These are phyloP conservation scores for Nematolebias whitei DNA, from an alignment of 2,113 vertebrate genomes.

Conservation along the genomic window DNA sequence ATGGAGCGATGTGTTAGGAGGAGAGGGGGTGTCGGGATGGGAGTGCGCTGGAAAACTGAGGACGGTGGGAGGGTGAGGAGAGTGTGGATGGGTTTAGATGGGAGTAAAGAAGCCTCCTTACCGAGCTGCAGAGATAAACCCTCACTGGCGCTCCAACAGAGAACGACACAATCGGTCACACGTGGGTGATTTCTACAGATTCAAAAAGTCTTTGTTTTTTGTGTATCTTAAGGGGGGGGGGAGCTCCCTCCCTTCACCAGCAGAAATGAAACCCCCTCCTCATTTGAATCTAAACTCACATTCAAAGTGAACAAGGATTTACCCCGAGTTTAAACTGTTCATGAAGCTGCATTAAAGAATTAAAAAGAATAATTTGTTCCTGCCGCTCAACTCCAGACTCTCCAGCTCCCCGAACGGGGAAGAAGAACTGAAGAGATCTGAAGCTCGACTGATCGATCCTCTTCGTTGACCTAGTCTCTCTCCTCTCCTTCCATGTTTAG, in stretches of 20 bases:
- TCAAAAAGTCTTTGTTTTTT: constrained; percentile 10
- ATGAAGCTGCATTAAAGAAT: constrained; percentile 44
- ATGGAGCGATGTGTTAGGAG: constrained; percentile 80
- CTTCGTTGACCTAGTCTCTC: constrained; percentile 63
- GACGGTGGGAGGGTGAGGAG: constrained; percentile 75
- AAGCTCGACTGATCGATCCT: constrained; percentile 58
- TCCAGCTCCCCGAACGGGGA: constrained; percentile 46
- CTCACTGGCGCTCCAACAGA: constrained; percentile 77
- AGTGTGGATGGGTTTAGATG: constrained; percentile 82
- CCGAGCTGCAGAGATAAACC: constrained; percentile 78
- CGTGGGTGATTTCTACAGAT: constrained; percentile 50
- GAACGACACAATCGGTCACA: constrained; percentile 62
- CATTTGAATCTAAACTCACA: constrained; percentile 44
- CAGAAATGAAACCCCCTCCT: constrained; percentile 56
- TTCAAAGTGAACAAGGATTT: constrained; percentile 28
- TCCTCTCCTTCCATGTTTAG: constrained; percentile 47
- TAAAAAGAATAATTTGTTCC: constrained; percentile 48
- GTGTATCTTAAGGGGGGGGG: neutral
- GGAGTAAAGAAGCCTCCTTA: constrained; percentile 87
- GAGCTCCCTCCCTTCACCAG: constrained; percentile 49
- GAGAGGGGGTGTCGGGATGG: constrained; percentile 72
- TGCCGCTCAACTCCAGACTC: constrained; percentile 54
- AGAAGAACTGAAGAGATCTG: constrained; percentile 45
- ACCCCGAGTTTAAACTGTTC: constrained; percentile 36
- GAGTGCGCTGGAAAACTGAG: constrained; percentile 68